Conservation (phyloP, 2,113 vertebrate genomes). For the Nothoprocta perdicaria region DNA sequence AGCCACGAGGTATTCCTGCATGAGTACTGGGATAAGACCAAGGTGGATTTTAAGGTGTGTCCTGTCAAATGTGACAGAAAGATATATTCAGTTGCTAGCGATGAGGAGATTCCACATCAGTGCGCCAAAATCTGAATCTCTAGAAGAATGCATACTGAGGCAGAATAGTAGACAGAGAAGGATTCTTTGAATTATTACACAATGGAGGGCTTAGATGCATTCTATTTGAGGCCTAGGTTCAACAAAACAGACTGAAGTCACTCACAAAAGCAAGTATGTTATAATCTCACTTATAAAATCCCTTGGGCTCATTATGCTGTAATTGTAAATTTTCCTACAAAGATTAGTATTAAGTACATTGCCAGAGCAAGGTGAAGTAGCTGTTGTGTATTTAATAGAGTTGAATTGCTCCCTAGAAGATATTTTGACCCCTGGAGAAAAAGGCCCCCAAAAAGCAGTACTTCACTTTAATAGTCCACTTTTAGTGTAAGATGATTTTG, state of each 20-base stretch:
- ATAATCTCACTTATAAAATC: not conserved
- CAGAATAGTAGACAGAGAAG: not conserved
- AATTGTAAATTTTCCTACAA: not conserved
- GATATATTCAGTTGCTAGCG: not conserved
- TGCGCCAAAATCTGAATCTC: not conserved
- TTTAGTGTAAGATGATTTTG: not conserved
- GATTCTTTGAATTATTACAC: not conserved
- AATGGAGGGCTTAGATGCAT: not conserved
- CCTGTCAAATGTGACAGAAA: not conserved
- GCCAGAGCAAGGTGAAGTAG: not conserved
- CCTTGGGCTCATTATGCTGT: not conserved
- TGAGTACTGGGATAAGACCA: rapidly evolving
- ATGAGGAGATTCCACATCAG: not conserved
- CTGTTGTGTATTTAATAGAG: not conserved
- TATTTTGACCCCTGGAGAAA: not conserved
- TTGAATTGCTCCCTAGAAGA: not conserved
- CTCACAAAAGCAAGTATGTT: not conserved
- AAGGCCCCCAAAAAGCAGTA: not conserved
- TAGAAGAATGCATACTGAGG: not conserved
- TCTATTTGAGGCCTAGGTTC: not conserved
- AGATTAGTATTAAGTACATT: not conserved
- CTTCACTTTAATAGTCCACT: too few relatives aligned
- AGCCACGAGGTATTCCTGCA: not conserved
- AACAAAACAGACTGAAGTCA: not conserved
- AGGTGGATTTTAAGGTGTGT: not conserved